Conservation (phyloP, 1,140 invertebrate genomes). For the Schlechtendalia chinensis region DNA sequence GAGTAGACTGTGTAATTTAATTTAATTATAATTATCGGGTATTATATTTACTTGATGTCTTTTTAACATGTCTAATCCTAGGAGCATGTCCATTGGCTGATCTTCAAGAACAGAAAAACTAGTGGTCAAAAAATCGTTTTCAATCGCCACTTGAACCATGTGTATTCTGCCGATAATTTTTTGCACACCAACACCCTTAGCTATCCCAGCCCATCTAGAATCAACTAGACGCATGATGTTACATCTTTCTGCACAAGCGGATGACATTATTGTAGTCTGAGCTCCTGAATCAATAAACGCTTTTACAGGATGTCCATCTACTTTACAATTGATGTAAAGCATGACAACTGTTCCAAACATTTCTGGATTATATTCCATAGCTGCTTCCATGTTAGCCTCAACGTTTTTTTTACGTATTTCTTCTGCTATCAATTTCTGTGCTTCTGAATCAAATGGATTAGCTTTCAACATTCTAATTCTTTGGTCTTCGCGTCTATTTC, state of each 20-base stretch:
- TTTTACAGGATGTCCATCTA: constrained; percentile 94
- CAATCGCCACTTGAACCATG: constrained; percentile 95
- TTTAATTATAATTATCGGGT: no score
- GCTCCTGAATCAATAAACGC: constrained; percentile 97
- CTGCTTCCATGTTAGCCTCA: constrained; percentile 97
- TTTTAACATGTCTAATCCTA: constrained; percentile 96
- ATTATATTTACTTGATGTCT: constrained; percentile 77
- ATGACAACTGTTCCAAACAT: constrained; percentile 96
- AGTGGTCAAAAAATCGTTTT: constrained; percentile 87
- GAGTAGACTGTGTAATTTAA: not conserved
- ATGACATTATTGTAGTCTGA: constrained; percentile 92
- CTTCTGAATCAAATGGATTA: constrained; percentile 93
- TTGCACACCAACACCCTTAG: constrained; percentile 92
- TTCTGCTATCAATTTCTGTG: constrained; percentile 90
- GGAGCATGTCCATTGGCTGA: constrained; percentile 97
- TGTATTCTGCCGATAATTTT: constrained; percentile 94
- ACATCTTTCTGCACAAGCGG: constrained; percentile 87
- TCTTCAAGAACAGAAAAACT: constrained; percentile 97
- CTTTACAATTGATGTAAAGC: constrained; percentile 94
- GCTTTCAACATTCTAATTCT: constrained; percentile 84
- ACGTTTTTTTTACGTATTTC: constrained; percentile 95
- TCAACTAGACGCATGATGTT: constrained; percentile 95
- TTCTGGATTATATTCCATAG: constrained; percentile 97
- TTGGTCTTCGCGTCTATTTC: constrained; percentile 77
- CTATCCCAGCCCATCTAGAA: constrained; percentile 89